These are phyloP conservation scores for Peucedramus taeniatus DNA, from an alignment of 2,113 vertebrate genomes.

Conservation along the genomic window DNA sequence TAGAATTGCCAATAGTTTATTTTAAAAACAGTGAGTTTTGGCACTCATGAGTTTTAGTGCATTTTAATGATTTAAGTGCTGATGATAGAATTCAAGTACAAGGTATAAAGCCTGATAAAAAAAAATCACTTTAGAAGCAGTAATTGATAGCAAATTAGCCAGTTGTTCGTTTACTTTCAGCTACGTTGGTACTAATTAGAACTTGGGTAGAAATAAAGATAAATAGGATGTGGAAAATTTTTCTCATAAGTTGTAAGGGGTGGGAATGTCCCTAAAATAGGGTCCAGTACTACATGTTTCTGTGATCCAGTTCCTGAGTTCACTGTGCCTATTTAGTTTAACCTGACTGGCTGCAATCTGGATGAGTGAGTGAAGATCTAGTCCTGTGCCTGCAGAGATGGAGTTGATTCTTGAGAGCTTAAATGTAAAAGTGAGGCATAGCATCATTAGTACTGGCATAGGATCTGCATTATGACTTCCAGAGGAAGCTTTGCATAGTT, in stretches of 20 bases:
- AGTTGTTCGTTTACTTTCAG: neutral
- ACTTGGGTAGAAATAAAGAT: neutral
- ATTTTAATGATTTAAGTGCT: neutral
- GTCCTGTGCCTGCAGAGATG: neutral
- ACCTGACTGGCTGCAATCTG: neutral
- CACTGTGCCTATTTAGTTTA: neutral
- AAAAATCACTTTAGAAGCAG: neutral
- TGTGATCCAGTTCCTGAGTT: neutral
- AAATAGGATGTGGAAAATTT: neutral
- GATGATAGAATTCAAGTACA: neutral
- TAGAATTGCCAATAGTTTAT: neutral
- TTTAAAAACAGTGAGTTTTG: neutral
- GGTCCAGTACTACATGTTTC: neutral
- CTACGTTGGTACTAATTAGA: neutral
- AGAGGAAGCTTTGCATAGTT: neutral
- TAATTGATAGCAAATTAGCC: neutral
- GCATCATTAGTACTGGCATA: neutral
- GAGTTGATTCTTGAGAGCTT: neutral
- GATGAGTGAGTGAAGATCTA: neutral
- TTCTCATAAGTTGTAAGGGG: neutral
- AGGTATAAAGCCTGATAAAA: neutral
- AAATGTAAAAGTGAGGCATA: neutral
- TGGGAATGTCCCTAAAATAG: accelerated
- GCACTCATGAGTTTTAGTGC: neutral
- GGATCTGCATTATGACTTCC: neutral